These are phyloP conservation scores for Agrenia bidenticulata DNA, from an alignment of 2,888 invertebrate species.

Conservation along the genomic window DNA sequence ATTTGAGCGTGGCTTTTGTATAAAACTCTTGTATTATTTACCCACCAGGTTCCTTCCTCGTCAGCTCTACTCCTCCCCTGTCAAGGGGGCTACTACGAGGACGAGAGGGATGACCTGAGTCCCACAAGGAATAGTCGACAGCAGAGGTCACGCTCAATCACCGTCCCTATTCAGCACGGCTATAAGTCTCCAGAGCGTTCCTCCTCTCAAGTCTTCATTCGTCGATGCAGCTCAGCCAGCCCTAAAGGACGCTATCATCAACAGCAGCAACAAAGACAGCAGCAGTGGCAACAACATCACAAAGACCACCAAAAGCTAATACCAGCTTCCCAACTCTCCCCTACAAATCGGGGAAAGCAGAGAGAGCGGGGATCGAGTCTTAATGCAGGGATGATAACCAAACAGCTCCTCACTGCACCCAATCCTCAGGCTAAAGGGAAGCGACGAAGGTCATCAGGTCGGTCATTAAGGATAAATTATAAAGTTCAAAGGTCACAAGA, in stretches of 20 bases:
- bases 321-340: not conserved
- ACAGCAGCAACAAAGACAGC: conserved; percentile 8
- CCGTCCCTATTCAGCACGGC: conserved; percentile 32
- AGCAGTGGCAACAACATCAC: not conserved
- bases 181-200: conserved; percentile 26
- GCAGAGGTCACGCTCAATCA: conserved; percentile 36
- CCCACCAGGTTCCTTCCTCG: conserved; percentile 34
- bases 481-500: not conserved
- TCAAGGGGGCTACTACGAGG: conserved; percentile 23
- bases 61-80: conserved; percentile 37
- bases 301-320: not conserved
- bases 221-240: conserved; percentile 37
- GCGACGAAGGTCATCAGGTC: conserved; percentile 32
- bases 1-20: not conserved
- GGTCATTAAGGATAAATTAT: not conserved
- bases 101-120: conserved; percentile 26
- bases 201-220: conserved; percentile 22
- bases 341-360: not conserved
- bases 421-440: not conserved
- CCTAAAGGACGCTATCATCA: conserved; percentile 30
- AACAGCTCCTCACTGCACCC: not conserved
- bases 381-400: conserved; percentile 2
- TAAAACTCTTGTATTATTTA: not conserved
- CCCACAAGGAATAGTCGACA: conserved; percentile 25
- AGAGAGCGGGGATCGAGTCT: conserved; percentile 31